Evolutionary conservation across 2,113 vertebrate genomes (phyloP).

Genomic region (Pteropus alecto): DNA sequence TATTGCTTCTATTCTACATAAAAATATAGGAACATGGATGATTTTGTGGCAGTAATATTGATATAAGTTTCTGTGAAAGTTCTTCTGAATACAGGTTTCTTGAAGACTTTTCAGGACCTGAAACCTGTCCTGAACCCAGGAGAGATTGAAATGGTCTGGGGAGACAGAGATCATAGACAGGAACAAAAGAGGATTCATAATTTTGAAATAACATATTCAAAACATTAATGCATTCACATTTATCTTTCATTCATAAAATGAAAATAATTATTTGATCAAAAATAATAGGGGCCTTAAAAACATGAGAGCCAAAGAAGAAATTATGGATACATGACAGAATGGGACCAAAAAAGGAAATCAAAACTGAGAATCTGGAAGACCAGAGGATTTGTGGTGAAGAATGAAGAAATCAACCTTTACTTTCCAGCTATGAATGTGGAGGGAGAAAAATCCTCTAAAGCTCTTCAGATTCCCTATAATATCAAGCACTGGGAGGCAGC

Average conservation of each 20-base stretch:
- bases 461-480: not conserved
- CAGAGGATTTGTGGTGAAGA: not conserved
- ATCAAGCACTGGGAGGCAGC: rapidly evolving
- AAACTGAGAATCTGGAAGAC: not conserved
- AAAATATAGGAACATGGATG: not conserved
- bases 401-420: not conserved
- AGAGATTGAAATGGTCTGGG: not conserved
- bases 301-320: not conserved
- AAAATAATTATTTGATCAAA: not conserved
- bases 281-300: not conserved
- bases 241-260: not conserved
- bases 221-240: not conserved
- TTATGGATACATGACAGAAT: not conserved
- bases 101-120: too few species aligned
- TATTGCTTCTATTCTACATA: not conserved
- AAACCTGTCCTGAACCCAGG: not conserved
- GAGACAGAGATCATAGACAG: not conserved
- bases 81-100: not conserved
- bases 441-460: not conserved
- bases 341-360: not conserved
- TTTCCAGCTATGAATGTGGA: not conserved
- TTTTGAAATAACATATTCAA: not conserved
- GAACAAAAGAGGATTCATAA: not conserved
- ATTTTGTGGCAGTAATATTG: not conserved
- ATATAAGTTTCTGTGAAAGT: not conserved